These are phyloP conservation scores for Ivindomyrus marchei DNA, from an alignment of 2,113 vertebrate species.

Conservation along the genomic window DNA sequence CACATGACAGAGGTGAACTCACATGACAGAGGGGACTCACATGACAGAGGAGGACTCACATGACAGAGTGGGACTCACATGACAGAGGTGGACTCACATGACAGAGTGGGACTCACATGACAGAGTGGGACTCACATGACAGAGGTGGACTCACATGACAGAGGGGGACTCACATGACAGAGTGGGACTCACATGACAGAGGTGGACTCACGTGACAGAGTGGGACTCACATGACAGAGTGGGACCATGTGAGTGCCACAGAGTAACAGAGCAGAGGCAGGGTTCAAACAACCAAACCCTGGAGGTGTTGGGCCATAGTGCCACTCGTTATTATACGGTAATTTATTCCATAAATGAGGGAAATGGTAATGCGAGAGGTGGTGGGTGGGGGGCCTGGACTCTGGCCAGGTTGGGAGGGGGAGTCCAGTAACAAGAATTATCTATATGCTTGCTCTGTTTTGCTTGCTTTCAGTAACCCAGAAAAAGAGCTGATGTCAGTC, in stretches of 20 bases:
- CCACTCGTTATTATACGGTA: neutral
- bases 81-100: rapidly evolving
- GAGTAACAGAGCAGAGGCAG: neutral
- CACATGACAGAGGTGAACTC: no score
- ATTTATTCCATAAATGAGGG: neutral
- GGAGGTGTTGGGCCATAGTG: neutral
- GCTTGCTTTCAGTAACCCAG: neutral
- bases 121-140: no score
- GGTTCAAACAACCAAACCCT: neutral
- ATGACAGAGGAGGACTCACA: no score
- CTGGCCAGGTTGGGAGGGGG: neutral
- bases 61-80: no score
- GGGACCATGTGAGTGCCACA: neutral
- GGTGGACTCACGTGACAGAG: no score
- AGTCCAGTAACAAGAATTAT: neutral
- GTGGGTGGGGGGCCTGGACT: neutral
- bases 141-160: no score
- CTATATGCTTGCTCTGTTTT: neutral
- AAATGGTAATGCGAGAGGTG: neutral
- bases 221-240: no score
- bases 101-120: no score
- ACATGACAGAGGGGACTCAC: no score
- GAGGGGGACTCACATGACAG: no score
- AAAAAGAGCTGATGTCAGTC: neutral
- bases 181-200: no score